Conservation (phyloP, 2,888 invertebrate species). For the Tetragonisca angustula region DNA sequence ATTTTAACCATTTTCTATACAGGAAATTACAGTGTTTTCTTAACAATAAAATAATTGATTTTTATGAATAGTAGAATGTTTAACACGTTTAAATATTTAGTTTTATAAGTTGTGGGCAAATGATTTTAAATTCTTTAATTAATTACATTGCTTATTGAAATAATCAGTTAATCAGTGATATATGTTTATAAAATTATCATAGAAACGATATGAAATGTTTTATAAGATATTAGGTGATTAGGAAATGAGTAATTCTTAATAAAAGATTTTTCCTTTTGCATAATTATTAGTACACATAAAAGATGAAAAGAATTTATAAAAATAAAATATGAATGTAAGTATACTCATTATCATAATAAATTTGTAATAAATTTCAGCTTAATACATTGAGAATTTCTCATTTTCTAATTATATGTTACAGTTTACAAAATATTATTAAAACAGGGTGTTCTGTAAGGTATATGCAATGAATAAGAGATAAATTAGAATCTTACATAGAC, state of each 20-base stretch:
- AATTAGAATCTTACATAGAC: slow-evolving; percentile 1
- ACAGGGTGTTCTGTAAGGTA: slow-evolving; percentile 15
- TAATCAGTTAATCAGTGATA: slow-evolving; percentile 4
- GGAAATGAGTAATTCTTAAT: slow-evolving; percentile 20
- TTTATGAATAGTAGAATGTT: slow-evolving; percentile 11
- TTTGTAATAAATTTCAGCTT: background rate
- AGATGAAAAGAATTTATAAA: background rate
- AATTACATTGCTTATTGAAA: background rate
- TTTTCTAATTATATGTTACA: slow-evolving; percentile 19
- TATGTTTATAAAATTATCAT: slow-evolving; percentile 24
- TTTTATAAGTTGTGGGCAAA: background rate
- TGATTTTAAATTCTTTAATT: background rate
- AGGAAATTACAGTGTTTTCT: slow-evolving; percentile 7
- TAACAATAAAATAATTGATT: slow-evolving; percentile 16
- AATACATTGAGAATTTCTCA: background rate
- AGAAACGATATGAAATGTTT: slow-evolving; percentile 14
- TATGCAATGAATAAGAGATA: slow-evolving; percentile 6
- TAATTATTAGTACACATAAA: background rate
- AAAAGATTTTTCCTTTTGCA: background rate
- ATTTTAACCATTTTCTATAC: slow-evolving; percentile 2
- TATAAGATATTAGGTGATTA: slow-evolving; percentile 19
- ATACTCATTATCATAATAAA: slow-evolving; percentile 4
- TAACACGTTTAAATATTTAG: background rate
- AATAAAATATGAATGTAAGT: background rate
- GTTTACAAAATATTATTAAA: slow-evolving; percentile 13